Base-by-base conservation (phyloP, 1,140 invertebrate genomes). In the Nomia melanderi region DNA sequence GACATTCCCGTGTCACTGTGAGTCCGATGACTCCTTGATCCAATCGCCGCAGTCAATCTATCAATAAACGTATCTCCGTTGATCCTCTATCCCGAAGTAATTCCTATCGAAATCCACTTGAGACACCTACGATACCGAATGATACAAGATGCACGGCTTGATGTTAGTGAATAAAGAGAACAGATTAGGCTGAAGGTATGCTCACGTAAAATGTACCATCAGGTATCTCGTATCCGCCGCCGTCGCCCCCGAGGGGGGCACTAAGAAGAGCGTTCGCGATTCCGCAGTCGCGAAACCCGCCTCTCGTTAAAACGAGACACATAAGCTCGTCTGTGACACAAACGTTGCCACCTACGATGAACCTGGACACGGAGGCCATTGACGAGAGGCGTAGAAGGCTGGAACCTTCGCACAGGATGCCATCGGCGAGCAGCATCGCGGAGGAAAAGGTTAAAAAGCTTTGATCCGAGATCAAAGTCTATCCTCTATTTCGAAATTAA, bases 161-260 rank as follows among this genome's bases (percentile, higher is more conserved):
- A 47, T 39, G 12, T 60, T 69, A 29, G 54, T 25, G 33, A n/a
- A 23, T 31, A 9, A 25, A 1, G 6, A 8, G 27, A 25, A 41
- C 9, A 57, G 17, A 9, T 14, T 17, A 27, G 20, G 11, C 25
- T 23, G 39, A 36, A 12, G 20, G 12, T 20, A 14, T 77, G 67
- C 36, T 71, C 59, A 77, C n/a, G 5, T 25, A 41, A 54, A n/a
- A 12, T 54, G 41, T 71, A 76, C 50, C 31, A 64, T 33, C 59
- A 88, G 96, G 95, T 75, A 94, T 96, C 81, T 96, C 95, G 25
- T 96, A 96, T 90, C 96, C 96, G 74, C 96, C 96, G 33, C 96
- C 95, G 41, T 96, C 95, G 53, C 96, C 96, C 56, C 95, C 95
- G 56, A 93, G 95, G 86, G 94, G 95, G 25, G 94, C 95, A 62